Base-by-base conservation (phyloP, 2,797 vertebrate species). In the Etheostoma nigrum region DNA sequence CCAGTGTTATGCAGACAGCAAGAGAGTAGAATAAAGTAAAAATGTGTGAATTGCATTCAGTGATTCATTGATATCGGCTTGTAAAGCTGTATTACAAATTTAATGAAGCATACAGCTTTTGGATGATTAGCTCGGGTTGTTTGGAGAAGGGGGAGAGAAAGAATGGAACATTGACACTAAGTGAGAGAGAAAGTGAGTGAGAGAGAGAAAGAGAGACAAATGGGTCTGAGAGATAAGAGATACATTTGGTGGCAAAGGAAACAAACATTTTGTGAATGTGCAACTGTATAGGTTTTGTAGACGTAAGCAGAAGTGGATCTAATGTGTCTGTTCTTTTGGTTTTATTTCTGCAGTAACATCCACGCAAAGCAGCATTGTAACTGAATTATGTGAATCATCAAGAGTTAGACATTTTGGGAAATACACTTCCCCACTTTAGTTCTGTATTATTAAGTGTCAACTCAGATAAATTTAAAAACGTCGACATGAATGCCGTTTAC, bases 101-200 rank as follows among this genome's bases (percentile, higher is more conserved):
- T 78, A 90, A 88, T 74, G 67, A 78, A 52, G 67, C 72, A 61
- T 85, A 59, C 52, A 81, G 82, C 65, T 83, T 87, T 83, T 73
- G 49, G 70, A 44, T 76, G 68, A 89, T 86, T 84, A 80, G 86
- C 59, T 45, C 10, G 36, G 25, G 47, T 55, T 81, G 80, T 86
- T 86, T 83, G 23, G 63, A 78, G 49, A 76, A 58, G 21, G 33
- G n/a, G 57, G 30, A 60, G 27, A 66, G 19, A 16, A 57, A n/a
- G 59, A 81, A 1, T 59, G 58, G 73, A 67, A 44, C 19, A 25
- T 25, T 4, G n/a, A 73, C 45, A 75, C 47, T 60, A 33, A 62
- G 19, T 62, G n/a, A 73, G 48, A 15, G 7, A 33, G 15, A 36
- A 12, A 44, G 36, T 10, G 36, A 40, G 21, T 42, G 2, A n/a